Conservation (phyloP, 2,113 vertebrate genomes). For the Bucco capensis region DNA sequence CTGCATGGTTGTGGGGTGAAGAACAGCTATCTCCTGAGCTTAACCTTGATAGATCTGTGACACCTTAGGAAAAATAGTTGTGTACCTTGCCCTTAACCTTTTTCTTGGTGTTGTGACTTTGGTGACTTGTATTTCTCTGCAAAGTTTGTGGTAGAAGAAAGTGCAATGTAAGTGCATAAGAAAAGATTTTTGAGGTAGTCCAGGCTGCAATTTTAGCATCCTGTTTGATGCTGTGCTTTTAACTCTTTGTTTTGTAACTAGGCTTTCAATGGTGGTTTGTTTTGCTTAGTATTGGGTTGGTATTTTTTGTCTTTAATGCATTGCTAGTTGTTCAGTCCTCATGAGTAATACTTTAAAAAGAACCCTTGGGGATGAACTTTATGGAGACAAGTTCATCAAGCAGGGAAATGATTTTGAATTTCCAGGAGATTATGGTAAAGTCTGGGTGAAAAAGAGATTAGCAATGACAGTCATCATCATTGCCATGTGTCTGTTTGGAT, state of each 20-base stretch:
- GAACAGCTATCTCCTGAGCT: background rate
- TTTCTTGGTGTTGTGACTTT: background rate
- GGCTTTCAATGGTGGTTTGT: slow-evolving; percentile 20
- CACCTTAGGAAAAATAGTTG: background rate
- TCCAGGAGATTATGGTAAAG: background rate
- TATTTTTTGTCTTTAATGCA: slow-evolving; percentile 3
- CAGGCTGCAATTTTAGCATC: background rate
- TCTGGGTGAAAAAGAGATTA: background rate
- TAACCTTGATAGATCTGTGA: background rate
- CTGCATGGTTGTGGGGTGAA: background rate
- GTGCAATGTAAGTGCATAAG: background rate
- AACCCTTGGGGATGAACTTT: background rate
- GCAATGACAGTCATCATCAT: background rate
- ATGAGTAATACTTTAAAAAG: slow-evolving; percentile 18
- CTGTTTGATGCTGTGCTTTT: background rate
- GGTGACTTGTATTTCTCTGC: background rate
- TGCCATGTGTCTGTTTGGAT: background rate
- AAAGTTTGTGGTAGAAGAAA: background rate
- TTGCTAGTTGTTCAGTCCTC: background rate
- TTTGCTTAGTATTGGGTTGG: background rate
- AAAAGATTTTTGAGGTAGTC: background rate
- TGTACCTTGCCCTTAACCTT: background rate
- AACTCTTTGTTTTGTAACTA: slow-evolving; percentile 31
- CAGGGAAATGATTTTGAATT: background rate
- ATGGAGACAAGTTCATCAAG: background rate